Evolutionary conservation across 2,113 vertebrate genomes (phyloP).

Genomic region (Columba janthina): DNA sequence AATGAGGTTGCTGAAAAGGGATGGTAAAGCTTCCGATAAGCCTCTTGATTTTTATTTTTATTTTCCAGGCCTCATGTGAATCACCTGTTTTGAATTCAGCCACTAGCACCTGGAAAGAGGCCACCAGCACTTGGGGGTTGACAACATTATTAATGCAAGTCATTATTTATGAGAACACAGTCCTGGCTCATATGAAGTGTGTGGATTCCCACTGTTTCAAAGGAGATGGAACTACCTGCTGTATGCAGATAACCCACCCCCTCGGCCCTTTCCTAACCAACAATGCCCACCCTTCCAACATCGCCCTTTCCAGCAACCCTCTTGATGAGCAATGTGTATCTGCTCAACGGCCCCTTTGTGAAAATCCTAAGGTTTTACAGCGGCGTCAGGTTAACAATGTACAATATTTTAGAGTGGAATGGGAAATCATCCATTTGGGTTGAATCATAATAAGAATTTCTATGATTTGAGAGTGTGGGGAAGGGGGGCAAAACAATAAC

Average conservation of each 20-base stretch:
- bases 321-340: background rate
- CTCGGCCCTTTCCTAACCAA: background rate
- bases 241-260: background rate
- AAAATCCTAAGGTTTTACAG: background rate
- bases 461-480: background rate
- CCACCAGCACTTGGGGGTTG: slow-evolving; percentile 20
- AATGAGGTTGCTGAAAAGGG: background rate
- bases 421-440: background rate
- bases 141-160: slow-evolving; percentile 50
- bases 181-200: background rate
- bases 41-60: slow-evolving; percentile 30
- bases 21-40: slow-evolving; percentile 33
- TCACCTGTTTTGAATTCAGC: slow-evolving; percentile 19
- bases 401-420: background rate
- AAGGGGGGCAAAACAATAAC: background rate
- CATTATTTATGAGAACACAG: slow-evolving; percentile 13
- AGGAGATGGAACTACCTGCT: slow-evolving; percentile 30
- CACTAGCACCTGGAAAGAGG: slow-evolving; percentile 36
- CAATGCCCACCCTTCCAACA: background rate
- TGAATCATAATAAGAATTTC: background rate
- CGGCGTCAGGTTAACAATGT: background rate
- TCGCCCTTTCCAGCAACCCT: background rate
- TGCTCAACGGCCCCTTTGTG: background rate
- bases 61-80: slow-evolving; percentile 3
- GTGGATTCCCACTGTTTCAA: slow-evolving; percentile 30